phyloP scores from a whole-genome alignment of 2,888 invertebrate species.

The Trachelus troglodyta region DNA sequence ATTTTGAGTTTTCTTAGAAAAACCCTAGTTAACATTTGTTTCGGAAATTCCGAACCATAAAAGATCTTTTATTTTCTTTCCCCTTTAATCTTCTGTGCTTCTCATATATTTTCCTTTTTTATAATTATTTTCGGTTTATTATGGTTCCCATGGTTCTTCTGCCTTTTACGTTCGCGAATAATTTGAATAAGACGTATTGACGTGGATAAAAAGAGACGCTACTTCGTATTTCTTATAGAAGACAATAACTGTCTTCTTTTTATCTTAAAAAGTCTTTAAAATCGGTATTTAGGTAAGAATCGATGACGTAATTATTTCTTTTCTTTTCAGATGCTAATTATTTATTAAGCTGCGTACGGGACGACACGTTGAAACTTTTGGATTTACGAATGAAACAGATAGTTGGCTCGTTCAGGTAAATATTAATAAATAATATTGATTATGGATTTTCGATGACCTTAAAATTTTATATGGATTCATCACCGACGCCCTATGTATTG shows the following conservation, averaged over 20 bases:
- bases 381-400: slow-evolving; percentile 96
- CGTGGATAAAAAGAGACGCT: neutral
- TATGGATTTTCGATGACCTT: neutral
- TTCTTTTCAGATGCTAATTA: slow-evolving; percentile 84
- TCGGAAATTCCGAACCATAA: neutral
- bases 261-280: neutral
- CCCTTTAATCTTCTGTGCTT: too few species aligned
- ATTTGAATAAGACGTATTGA: neutral
- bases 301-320: slow-evolving; percentile 32
- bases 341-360: slow-evolving; percentile 91
- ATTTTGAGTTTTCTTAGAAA: neutral
- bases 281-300: neutral
- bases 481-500: neutral
- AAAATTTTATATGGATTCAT: neutral
- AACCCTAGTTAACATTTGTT: neutral
- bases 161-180: neutral
- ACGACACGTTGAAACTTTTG: slow-evolving; percentile 93
- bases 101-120: too few species aligned
- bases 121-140: too few species aligned
- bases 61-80: too few species aligned
- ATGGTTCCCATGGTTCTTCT: too few species aligned
- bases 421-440: slow-evolving; percentile 22
- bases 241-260: neutral
- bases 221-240: neutral
- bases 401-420: slow-evolving; percentile 89